These are phyloP conservation scores for Leptosomus discolor DNA, from an alignment of 2,113 vertebrate species.

Conservation along the genomic window DNA sequence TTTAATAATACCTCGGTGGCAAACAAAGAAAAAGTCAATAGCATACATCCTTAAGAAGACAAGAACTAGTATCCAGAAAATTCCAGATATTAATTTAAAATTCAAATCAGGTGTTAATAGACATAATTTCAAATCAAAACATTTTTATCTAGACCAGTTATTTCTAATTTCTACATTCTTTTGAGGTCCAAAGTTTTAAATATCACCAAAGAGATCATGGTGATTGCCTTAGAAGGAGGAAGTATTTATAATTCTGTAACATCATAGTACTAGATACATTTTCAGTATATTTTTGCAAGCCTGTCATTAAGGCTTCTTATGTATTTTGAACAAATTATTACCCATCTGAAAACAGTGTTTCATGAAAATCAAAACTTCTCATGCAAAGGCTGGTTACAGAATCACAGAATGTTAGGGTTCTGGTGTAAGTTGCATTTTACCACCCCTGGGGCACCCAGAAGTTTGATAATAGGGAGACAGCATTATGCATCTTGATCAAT, in stretches of 20 bases:
- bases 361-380: neutral
- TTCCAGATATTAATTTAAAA: neutral
- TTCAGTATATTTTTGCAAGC: neutral
- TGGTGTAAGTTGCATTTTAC: neutral
- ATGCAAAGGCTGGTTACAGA: too few species aligned
- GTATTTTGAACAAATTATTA: neutral
- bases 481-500: neutral
- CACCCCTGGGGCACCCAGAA: fast-evolving
- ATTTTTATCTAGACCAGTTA: neutral
- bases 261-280: neutral
- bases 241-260: neutral
- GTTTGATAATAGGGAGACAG: neutral
- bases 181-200: neutral
- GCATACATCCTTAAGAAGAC: neutral
- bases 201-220: neutral
- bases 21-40: neutral
- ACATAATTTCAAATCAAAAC: neutral
- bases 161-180: neutral
- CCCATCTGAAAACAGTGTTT: neutral
- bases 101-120: neutral
- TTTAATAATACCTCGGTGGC: neutral
- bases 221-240: neutral
- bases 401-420: too few species aligned
- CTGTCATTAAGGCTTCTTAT: neutral
- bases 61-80: neutral